Evolutionary conservation across 1,140 invertebrate species (phyloP), one percentile per base, ranked within the genome.

Genomic region (Drosophila triauraria): DNA sequence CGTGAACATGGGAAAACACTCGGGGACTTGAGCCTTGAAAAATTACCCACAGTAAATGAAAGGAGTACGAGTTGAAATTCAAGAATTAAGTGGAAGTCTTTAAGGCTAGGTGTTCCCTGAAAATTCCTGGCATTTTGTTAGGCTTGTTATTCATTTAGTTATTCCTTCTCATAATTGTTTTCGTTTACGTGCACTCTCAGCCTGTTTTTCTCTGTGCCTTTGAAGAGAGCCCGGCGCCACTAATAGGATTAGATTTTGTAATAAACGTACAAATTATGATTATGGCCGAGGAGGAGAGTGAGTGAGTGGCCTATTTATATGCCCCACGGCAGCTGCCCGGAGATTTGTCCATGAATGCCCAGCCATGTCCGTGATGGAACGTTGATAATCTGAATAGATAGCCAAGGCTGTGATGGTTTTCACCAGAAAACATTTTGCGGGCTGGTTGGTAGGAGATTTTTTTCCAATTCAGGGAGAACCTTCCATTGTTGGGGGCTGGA

Each of bases 171-270:
- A 70, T 70, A 70, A 70, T 54, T 70, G 48, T 46, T 68, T 70
- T 68, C 35, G 64, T 25, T 35, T 64, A 40, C 32, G 54, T 59
- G 27, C 10, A 57, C 30, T 35, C 20, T 25, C 57, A 47, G 40
- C 32, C 35, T 25, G 12, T 56, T 48, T 48, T 42, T 35, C 25
- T 50, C 35, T 42, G 20, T n/a, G 27, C 27, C 27, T 48, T 58
- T 71, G 44, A 70, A 58, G 44, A 38, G 35, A 42, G 60, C 30
- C 15, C 6, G 46, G 2, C 8, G 67, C 47, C 68, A 72, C 67
- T 71, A 72, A 72, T 59, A 71, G 69, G 69, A 72, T 72, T 72
- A 72, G 46, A 59, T 60, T 71, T 43, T 50, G 53, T 59, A 42
- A 72, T 60, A 59, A 50, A 59, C 44, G 30, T 51, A 71, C 65